Evolutionary conservation across 1,140 invertebrate species (phyloP).

Genomic region (Ladona fulva): DNA sequence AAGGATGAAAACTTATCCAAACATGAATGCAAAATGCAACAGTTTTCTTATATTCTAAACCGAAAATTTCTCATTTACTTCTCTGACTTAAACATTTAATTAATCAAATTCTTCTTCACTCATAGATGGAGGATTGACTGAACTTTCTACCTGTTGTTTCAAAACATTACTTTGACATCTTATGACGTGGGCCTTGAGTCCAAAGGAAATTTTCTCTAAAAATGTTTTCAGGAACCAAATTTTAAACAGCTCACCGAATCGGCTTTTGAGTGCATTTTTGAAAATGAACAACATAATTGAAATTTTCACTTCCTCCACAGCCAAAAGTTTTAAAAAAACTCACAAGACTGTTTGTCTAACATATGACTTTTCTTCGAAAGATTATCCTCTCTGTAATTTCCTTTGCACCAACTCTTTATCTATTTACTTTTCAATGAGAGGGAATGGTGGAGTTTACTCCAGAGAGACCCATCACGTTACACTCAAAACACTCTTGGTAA

Average conservation of each 20-base stretch:
- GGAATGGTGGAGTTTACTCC: slow-evolving; percentile 30
- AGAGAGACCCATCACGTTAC: slow-evolving; percentile 19
- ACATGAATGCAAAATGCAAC: slow-evolving; percentile 1
- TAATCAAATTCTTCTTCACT: not conserved
- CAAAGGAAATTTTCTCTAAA: not conserved
- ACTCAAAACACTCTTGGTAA: slow-evolving; percentile 12
- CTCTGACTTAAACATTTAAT: no score
- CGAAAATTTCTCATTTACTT: not conserved
- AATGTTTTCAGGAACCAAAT: not conserved
- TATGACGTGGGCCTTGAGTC: slow-evolving; percentile 3
- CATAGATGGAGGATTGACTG: not conserved
- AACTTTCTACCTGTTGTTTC: not conserved
- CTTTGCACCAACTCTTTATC: not conserved
- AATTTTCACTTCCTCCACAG: not conserved
- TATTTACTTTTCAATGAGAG: not conserved
- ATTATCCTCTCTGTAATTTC: not conserved
- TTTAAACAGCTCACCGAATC: not conserved
- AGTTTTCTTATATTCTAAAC: not conserved
- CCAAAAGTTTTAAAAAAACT: not conserved
- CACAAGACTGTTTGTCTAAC: no score
- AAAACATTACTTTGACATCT: not conserved
- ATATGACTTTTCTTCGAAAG: not conserved
- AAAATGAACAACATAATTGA: not conserved
- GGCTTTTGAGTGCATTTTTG: not conserved
- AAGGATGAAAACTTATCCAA: not conserved